These are phyloP conservation scores for Bellardia bayeri DNA, from an alignment of 2,888 invertebrate species.

Conservation along the genomic window DNA sequence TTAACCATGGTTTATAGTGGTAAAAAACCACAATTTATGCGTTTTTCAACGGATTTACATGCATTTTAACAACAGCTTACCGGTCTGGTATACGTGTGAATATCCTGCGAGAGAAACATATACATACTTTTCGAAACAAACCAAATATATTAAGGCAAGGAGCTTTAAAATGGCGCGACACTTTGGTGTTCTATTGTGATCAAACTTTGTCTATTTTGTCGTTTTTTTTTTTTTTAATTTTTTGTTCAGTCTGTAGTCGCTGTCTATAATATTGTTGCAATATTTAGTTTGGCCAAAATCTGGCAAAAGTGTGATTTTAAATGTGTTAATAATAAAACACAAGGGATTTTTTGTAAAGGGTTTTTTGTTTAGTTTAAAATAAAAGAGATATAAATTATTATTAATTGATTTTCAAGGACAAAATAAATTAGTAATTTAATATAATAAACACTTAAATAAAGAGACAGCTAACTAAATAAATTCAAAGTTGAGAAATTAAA, in stretches of 20 bases:
- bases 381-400: neutral
- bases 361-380: neutral
- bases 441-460: no score
- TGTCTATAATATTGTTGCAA: constrained; percentile 21
- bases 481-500: no score
- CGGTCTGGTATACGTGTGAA: constrained; percentile 61
- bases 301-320: constrained; percentile 35
- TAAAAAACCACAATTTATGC: constrained; percentile 70
- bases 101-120: constrained; percentile 53
- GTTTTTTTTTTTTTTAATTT: neutral
- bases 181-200: constrained; percentile 53
- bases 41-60: constrained; percentile 71
- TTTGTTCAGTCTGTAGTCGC: neutral
- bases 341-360: constrained; percentile 26
- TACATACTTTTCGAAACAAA: constrained; percentile 23
- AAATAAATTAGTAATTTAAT: no score
- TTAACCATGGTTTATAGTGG: constrained; percentile 65
- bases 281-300: constrained; percentile 61
- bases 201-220: constrained; percentile 18
- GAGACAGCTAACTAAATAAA: no score
- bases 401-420: constrained; percentile 23
- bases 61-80: constrained; percentile 69
- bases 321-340: constrained; percentile 49
- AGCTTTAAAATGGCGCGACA: constrained; percentile 64
- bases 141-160: constrained; percentile 18